Evolutionary conservation across 2,888 invertebrate species (phyloP), one percentile per base, ranked within the genome.

Genomic region (Peribatodes rhomboidaria): DNA sequence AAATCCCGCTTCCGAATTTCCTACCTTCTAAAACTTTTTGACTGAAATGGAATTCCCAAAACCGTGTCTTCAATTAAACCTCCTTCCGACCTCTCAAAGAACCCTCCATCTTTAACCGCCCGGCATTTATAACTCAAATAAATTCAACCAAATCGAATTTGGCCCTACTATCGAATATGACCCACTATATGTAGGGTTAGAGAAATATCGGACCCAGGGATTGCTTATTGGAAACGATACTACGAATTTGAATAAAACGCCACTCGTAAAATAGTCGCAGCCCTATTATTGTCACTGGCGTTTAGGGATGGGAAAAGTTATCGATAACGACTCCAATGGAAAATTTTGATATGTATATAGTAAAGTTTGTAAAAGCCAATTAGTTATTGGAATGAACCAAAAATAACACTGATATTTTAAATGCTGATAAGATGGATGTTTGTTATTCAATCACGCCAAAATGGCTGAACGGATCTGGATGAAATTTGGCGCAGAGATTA

Each of bases 211-310:
- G 61, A 67, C 64, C 64, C 65, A 31, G 61, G 68, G 65, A 75
- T 73, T 72, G 72, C 71, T 73, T 75, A 75, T 73, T 73, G 72
- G 72, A 71, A 65, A 60, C 69, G 71, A 67, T 86, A 87, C 87
- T 80, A 82, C 72, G 84, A 87, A 92, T 92, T 93, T 93, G 90
- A 92, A 93, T 92, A 92, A 92, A 72, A 92, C 89, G 90, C 86
- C 78, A 69, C 77, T 86, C 87, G 85, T 92, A 90, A 92, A 92
- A 89, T 90, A 88, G 89, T 88, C 88, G 85, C 83, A 73, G 78
- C 81, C 80, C 84, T 88, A 88, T 90, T 91, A 92, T 90, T 87
- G 85, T 82, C 78, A 80, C 75, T 74, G 75, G 67, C 62, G 66
- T 1, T 57, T 77, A 80, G 84, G 75, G 83, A 69, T 66, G 74